A percentile compares a stretch with the other conserved stretches of the same genome.
Conservation (phyloP, 2,113 vertebrate genomes). For the Pterocles burchelli region DNA sequence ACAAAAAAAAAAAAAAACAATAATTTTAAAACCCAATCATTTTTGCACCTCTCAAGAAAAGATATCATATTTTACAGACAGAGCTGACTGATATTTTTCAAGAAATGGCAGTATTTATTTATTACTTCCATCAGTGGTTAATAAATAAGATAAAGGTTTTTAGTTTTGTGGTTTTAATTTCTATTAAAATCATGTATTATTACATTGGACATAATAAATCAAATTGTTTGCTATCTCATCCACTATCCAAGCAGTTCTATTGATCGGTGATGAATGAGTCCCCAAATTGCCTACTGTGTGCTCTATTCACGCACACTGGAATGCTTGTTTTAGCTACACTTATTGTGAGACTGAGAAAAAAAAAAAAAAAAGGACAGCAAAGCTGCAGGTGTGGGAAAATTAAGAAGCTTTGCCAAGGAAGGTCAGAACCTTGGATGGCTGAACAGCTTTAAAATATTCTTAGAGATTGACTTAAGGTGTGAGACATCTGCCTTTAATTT, state of each 20-base stretch:
- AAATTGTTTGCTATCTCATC: slow-evolving; percentile 20
- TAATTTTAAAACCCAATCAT: neutral
- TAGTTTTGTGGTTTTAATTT: slow-evolving; percentile 42
- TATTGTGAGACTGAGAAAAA: neutral
- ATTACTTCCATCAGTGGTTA: neutral
- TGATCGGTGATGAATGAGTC: slow-evolving; percentile 1
- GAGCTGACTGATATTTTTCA: neutral
- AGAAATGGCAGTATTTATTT: neutral
- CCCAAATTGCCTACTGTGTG: slow-evolving; percentile 8
- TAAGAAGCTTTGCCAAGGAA: neutral
- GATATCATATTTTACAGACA: neutral
- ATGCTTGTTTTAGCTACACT: neutral
- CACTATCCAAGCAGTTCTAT: slow-evolving; percentile 3
- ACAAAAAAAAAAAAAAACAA: neutral
- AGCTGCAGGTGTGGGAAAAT: neutral
- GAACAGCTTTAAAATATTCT: neutral
- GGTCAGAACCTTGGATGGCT: neutral
- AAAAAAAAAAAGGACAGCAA: neutral
- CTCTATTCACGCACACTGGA: neutral
- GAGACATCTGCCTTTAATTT: slow-evolving; percentile 14
- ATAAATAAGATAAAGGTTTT: slow-evolving; percentile 31
- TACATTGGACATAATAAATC: neutral
- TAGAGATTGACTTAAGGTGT: neutral
- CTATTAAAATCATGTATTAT: slow-evolving; percentile 7
- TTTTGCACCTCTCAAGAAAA: neutral